Evolutionary conservation across 2,888 invertebrate species (phyloP), one percentile per base, ranked within the genome.

Genomic region (Platycheirus albimanus): DNA sequence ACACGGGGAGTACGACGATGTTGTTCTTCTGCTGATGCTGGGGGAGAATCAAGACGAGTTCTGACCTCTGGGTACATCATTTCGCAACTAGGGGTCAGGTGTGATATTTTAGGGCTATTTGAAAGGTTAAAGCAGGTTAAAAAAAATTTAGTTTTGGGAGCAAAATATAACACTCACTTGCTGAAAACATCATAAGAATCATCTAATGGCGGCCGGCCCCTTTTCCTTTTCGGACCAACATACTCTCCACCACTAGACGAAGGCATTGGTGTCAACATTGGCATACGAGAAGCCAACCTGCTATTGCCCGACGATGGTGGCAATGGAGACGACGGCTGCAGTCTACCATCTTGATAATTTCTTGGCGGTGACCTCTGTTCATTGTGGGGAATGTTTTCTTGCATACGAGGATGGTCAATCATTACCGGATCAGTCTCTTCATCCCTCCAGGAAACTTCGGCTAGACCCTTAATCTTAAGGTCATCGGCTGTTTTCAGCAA

Each of bases 401-500:
- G 87, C 13, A 88, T 85, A 17, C 88, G 88, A 20, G 88, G 87
- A 84, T 90, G 87, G 36, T 87, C 87, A 58, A 89, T 89, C 17
- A 88, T 86, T 2, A 88, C 87, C 24, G 89, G 86, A 20, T 89
- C 89, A 10, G 89, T 88, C 63, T 92, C 92, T 77, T 93, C 93
- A 63, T 95, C 94, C 86, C 95, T 94, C 95, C 97, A 97, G 85
- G 96, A 95, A 11, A 97, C 96, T 90, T 97, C 97, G 56, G 97
- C 97, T 64, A 97, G 92, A 0, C 97, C 98, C 91, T 98, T 98
- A 87, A 98, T 97, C 89, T 96, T 94, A 19, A 98, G 92, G 90
- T 97, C 97, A 90, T 98, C 97, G 0, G 98, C 98, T 64, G 97
- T 97, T 92, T 97, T 97, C 87, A 98, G 91, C 77, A 98, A 92